Evolutionary conservation across 2,113 vertebrate species (phyloP).

Genomic region (Daphoenositta chrysoptera): DNA sequence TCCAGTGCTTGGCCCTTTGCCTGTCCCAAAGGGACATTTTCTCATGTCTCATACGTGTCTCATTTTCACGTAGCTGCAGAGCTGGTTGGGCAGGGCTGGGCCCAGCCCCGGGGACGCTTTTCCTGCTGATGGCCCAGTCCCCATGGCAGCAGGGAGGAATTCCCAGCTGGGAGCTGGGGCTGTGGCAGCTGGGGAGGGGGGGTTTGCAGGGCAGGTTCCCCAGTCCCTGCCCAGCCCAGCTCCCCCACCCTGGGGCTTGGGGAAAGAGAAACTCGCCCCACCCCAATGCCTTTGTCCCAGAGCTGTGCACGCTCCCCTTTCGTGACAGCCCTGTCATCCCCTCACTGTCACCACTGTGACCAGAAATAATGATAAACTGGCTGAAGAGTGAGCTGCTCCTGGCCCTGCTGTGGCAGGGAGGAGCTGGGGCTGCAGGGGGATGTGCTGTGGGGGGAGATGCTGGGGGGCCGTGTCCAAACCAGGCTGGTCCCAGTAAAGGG

Average conservation of each 20-base stretch:
- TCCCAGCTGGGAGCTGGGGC: neutral
- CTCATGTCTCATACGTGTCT: too few relatives aligned
- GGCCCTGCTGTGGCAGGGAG: neutral
- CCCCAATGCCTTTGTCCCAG: too few relatives aligned
- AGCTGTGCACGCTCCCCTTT: neutral
- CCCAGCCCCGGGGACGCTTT: neutral
- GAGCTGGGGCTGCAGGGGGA: neutral
- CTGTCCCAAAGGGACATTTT: too few relatives aligned
- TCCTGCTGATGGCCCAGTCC: neutral
- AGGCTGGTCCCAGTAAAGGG: neutral
- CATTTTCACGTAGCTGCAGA: neutral
- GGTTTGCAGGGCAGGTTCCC: neutral
- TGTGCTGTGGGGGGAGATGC: neutral
- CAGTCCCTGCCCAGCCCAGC: neutral
- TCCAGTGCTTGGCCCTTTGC: neutral
- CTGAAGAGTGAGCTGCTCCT: rapidly evolving
- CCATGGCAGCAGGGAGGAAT: neutral
- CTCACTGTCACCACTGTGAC: neutral
- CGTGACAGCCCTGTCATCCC: rapidly evolving
- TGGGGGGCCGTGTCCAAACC: neutral
- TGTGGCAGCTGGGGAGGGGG: rapidly evolving
- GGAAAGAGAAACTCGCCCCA: neutral
- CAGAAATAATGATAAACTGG: rapidly evolving
- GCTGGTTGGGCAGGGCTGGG: neutral
- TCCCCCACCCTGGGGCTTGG: rapidly evolving